Evolutionary conservation across 2,888 invertebrate species (phyloP).

Genomic region (Cabera pusaria): DNA sequence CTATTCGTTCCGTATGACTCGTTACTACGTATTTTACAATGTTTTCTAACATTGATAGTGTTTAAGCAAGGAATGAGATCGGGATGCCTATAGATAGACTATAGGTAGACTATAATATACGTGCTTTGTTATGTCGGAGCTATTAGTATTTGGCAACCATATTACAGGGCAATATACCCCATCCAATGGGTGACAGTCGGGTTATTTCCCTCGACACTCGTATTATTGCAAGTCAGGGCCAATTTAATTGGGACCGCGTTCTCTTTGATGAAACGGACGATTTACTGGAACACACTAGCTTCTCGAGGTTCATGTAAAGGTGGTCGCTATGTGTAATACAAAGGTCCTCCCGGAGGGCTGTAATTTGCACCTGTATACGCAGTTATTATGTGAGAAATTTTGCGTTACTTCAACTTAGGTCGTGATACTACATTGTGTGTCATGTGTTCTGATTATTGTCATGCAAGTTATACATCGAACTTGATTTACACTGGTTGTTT

Average conservation of each 20-base stretch:
- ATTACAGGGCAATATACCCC: conserved; percentile 53
- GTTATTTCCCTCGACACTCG: conserved; percentile 75
- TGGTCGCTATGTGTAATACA: conserved; percentile 60
- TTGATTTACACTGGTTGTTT: too few relatives aligned
- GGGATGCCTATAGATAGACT: too few relatives aligned
- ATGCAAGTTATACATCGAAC: too few relatives aligned
- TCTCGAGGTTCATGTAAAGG: conserved; percentile 44
- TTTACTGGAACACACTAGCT: conserved; percentile 35
- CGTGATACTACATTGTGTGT: too few relatives aligned
- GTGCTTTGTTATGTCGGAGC: conserved; percentile 34
- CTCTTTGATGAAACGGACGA: conserved; percentile 40
- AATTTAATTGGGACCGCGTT: conserved; percentile 46
- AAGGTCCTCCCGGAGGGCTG: conserved; percentile 63
- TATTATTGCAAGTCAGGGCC: conserved; percentile 66
- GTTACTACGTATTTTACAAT: conserved; percentile 54
- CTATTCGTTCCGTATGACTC: conserved; percentile 53
- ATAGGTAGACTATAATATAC: too few relatives aligned
- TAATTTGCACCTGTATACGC: conserved; percentile 77
- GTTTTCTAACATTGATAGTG: conserved; percentile 44
- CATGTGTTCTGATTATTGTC: too few relatives aligned
- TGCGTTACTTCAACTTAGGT: conserved; percentile 53
- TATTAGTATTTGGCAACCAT: conserved; percentile 44
- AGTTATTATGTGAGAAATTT: conserved; percentile 74
- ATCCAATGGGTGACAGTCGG: conserved; percentile 52
- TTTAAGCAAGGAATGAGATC: conserved; percentile 27